A percentile compares a stretch with the other conserved stretches of the same genome.
phyloP scores from a whole-genome alignment of 2,113 vertebrate genomes.

The Microtus oregoni region DNA sequence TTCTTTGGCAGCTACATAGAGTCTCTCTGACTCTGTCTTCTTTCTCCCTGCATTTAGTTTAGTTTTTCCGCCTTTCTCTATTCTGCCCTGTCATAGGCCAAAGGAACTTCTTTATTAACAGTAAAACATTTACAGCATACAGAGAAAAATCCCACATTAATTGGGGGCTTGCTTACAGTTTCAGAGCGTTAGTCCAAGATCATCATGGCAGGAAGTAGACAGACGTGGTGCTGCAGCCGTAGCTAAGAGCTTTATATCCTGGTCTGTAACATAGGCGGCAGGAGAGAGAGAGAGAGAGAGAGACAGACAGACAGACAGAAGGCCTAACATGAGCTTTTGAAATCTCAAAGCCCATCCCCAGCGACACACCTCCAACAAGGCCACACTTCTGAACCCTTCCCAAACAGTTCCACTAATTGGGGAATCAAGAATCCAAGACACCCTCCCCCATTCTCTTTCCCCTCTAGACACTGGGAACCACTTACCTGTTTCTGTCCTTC shows the following conservation, averaged over 20 bases:
- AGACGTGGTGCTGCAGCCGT: neutral
- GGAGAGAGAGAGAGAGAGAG: neutral
- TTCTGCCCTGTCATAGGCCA: too few relatives aligned
- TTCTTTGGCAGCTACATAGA: too few relatives aligned
- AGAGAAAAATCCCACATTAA: neutral
- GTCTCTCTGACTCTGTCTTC: too few relatives aligned
- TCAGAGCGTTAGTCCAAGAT: neutral
- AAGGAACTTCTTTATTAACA: too few relatives aligned
- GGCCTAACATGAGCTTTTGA: neutral
- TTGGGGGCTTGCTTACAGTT: neutral
- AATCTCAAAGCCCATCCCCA: neutral
- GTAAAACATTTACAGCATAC: too few relatives aligned
- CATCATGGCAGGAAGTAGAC: neutral
- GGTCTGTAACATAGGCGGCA: neutral
- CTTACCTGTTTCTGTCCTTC: too few relatives aligned
- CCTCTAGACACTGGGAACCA: too few relatives aligned
- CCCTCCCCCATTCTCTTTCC: neutral
- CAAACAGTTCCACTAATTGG: neutral
- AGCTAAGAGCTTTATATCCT: neutral
- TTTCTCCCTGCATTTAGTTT: too few relatives aligned
- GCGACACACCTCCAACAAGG: neutral
- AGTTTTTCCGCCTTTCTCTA: too few relatives aligned
- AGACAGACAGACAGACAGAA: too few relatives aligned
- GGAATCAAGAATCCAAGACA: neutral
- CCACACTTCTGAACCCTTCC: neutral